Conservation (phyloP, 2,888 invertebrate genomes). For the Harpalus rufipes region DNA sequence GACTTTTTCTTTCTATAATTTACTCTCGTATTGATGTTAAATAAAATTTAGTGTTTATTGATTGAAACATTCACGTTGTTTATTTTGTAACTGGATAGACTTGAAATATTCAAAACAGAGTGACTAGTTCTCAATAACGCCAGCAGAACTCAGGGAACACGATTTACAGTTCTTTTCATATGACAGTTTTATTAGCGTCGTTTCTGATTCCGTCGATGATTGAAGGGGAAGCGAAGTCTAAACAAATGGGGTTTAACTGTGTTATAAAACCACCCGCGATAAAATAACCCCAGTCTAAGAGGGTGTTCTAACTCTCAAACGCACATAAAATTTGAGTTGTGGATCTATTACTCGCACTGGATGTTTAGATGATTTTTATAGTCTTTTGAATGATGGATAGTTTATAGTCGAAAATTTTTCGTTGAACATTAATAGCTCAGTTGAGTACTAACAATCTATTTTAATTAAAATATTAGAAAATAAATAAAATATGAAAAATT, state of each 20-base stretch:
- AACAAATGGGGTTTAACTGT: slow-evolving; percentile 27
- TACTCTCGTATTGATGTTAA: slow-evolving; percentile 4
- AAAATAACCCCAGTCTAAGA: slow-evolving; percentile 44
- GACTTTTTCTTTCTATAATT: neutral
- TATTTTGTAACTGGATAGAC: slow-evolving; percentile 45
- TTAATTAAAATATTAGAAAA: no score
- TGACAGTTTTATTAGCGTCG: slow-evolving; percentile 48
- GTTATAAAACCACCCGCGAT: slow-evolving; percentile 50
- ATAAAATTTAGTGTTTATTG: slow-evolving; percentile 38
- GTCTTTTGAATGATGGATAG: slow-evolving; percentile 32
- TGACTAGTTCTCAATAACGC: slow-evolving; percentile 18
- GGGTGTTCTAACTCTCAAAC: slow-evolving; percentile 39
- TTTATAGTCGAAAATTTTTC: slow-evolving; percentile 4
- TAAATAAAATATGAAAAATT: no score
- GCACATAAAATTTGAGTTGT: slow-evolving; percentile 31
- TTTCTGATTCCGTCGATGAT: slow-evolving; percentile 48
- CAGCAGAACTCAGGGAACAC: slow-evolving; percentile 21
- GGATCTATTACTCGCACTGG: slow-evolving; percentile 10
- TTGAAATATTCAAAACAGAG: slow-evolving; percentile 32
- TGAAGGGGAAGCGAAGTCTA: slow-evolving; percentile 56
- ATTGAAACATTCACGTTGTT: slow-evolving; percentile 44
- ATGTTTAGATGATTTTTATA: slow-evolving; percentile 46
- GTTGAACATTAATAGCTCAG: slow-evolving; percentile 19
- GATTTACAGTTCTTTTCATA: slow-evolving; percentile 28
- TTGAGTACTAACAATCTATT: neutral